Evolutionary conservation across 2,113 vertebrate genomes (phyloP), one percentile per base, ranked within the genome.

Genomic region (Hymenochirus boettgeri): DNA sequence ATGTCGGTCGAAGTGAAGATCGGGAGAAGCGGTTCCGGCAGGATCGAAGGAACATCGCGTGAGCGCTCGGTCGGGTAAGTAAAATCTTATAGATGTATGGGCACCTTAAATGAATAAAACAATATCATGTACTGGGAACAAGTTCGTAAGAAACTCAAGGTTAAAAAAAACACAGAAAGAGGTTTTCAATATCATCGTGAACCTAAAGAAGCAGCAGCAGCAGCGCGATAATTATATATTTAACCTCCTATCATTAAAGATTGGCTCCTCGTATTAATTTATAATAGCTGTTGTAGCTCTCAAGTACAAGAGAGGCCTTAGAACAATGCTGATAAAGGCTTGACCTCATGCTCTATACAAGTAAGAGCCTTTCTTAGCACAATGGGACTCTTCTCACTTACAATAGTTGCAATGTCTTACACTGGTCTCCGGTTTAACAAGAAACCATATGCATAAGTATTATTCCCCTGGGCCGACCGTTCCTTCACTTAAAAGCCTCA

Each of bases 341-440:
- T 42, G 65, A 24, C 65, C 56, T 22, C 13, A 27, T 27, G 25
- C 21, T 64, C 62, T 26, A 46, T n/a, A 54, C 39, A 42, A 45
- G 25, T 45, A 13, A 58, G 25, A 29, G 56, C 25, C 47, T 57
- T 59, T 66, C 55, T 60, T 69, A 51, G 47, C 46, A 51, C 56
- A 67, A 45, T 25, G 27, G 25, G 25, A 39, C 46, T 8, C 47
- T 53, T 59, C 47, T 60, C 15, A 17, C 24, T 24, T 25, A 12
- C 65, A 60, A n/a, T 69, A 53, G 46, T 60, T 69, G 65, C 53
- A 67, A 67, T 67, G 37, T 52, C 65, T 67, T 51, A 23, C 29
- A 12, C n/a, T 42, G 26, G 21, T 35, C 65, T 51, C 50, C 35
- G 52, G 65, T 21, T 57, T 60, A 39, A 69, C 59, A 47, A 60